Percentiles rank a stretch among this genome's conserved stretches.
Conservation (phyloP, 2,888 invertebrate species). For the Tanytarsus gracilentus region DNA sequence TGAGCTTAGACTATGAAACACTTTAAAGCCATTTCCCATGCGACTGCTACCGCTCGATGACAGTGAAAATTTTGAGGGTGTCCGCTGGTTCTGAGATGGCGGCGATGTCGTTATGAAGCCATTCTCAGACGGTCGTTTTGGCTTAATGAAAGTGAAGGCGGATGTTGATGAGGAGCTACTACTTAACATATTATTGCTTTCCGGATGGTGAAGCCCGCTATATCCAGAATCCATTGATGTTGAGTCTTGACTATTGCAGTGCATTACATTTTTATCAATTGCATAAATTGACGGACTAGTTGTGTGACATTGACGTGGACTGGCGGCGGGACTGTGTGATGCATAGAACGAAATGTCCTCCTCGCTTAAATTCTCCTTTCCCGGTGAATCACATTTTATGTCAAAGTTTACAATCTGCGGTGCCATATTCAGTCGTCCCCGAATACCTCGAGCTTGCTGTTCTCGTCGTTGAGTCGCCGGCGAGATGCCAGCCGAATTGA, state of each 20-base stretch:
- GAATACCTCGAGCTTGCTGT: slow-evolving; percentile 25
- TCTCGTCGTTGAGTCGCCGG: slow-evolving; percentile 42
- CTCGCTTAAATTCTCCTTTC: slow-evolving; percentile 35
- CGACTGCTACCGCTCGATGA: not conserved
- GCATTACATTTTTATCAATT: slow-evolving; percentile 33
- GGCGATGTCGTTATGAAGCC: no score
- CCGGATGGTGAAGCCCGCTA: slow-evolving; percentile 33
- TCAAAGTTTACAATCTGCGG: slow-evolving; percentile 26
- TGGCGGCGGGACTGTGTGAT: slow-evolving; percentile 33
- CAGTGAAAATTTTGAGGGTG: slow-evolving; percentile 15
- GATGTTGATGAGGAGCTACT: slow-evolving; percentile 30
- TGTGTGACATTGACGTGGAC: slow-evolving; percentile 32
- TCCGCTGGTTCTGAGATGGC: not conserved
- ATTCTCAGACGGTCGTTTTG: slow-evolving; percentile 34
- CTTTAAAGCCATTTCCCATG: slow-evolving; percentile 35
- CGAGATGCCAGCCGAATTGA: slow-evolving; percentile 46
- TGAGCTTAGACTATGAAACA: slow-evolving; percentile 47
- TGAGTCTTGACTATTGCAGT: slow-evolving; percentile 47
- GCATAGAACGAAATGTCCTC: slow-evolving; percentile 42
- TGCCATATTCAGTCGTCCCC: slow-evolving; percentile 30
- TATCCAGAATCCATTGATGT: slow-evolving; percentile 54
- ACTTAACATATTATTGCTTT: slow-evolving; percentile 34
- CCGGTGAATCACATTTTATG: slow-evolving; percentile 22
- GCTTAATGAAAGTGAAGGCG: slow-evolving; percentile 41
- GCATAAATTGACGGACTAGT: slow-evolving; percentile 39